phyloP scores from a whole-genome alignment of 1,140 invertebrate genomes.

The Drosophila ficusphila region DNA sequence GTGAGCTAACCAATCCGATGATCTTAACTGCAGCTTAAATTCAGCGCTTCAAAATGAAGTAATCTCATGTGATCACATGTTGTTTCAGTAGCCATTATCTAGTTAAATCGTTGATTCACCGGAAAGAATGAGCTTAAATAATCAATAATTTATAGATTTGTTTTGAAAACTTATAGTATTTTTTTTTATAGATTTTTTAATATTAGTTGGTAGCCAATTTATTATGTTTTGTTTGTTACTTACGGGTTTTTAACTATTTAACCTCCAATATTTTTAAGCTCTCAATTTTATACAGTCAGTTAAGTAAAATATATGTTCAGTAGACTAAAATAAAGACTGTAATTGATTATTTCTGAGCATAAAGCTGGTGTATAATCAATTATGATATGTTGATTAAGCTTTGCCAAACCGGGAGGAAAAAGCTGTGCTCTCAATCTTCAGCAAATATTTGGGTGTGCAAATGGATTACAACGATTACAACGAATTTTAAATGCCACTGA shows the following conservation, averaged over 20 bases:
- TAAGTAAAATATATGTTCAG: no score
- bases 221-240: no score
- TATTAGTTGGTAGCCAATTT: no score
- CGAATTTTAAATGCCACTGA: slow-evolving; percentile 31
- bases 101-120: not conserved
- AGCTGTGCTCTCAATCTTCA: slow-evolving; percentile 14
- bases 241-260: no score
- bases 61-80: not conserved
- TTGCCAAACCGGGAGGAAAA: not conserved
- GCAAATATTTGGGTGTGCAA: slow-evolving; percentile 11
- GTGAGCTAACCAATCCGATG: slow-evolving; percentile 4
- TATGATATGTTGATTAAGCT: slow-evolving; percentile 6
- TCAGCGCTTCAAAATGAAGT: slow-evolving; percentile 18
- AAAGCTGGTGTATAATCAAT: slow-evolving; percentile 5
- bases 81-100: not conserved
- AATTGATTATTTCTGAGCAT: not conserved
- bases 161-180: no score
- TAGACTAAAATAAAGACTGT: not conserved
- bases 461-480: slow-evolving; percentile 36
- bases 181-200: no score
- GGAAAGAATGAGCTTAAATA: no score
- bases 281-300: no score
- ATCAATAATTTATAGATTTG: no score
- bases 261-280: no score
- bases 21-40: not conserved